Conservation (phyloP, 35 echinoderm and acorn worm genomes). For the Ophiothrix spiculata region DNA sequence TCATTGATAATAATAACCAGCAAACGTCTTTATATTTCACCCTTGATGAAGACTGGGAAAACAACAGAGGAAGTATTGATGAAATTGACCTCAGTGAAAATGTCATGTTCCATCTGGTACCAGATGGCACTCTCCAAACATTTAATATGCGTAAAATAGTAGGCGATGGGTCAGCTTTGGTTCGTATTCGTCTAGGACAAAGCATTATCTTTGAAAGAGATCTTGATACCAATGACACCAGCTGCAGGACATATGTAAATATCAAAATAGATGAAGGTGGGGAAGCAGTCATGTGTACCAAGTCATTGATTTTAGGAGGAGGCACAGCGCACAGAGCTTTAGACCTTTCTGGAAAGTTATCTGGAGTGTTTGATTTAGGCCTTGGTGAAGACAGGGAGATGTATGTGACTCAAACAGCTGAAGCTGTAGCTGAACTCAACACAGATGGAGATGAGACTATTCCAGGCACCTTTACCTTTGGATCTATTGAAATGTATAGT, state of each 20-base stretch:
- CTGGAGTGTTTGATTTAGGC: conserved; percentile 67
- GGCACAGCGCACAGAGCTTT: conserved; percentile 49
- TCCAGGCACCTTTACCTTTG: conserved; percentile 73
- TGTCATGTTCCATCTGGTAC: conserved; percentile 59
- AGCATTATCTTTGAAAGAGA: conserved; percentile 63
- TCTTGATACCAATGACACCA: conserved; percentile 47
- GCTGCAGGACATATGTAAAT: conserved; percentile 53
- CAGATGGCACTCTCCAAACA: conserved; percentile 13
- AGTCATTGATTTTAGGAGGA: conserved; percentile 54
- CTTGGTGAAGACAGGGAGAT: conserved; percentile 63
- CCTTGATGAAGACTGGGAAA: conserved; percentile 59
- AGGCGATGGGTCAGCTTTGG: conserved; percentile 73
- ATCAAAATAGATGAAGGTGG: conserved; percentile 58
- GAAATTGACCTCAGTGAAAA: conserved; percentile 71
- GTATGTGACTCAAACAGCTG: conserved; percentile 58
- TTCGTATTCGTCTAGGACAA: conserved; percentile 69
- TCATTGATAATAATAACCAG: conserved; percentile 77
- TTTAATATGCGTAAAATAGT: conserved; percentile 65
- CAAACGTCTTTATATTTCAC: conserved; percentile 71
- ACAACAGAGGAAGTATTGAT: conserved; percentile 47
- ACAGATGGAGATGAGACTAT: neutral
- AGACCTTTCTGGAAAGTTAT: conserved; percentile 55
- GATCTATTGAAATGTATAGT: conserved; percentile 51
- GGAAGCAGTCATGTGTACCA: conserved; percentile 54
- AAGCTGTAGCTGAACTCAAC: conserved; percentile 35